Percentiles rank a stretch among this genome's conserved stretches.
Conservation (phyloP, 2,797 vertebrate genomes). For the Acanthopagrus latus region DNA sequence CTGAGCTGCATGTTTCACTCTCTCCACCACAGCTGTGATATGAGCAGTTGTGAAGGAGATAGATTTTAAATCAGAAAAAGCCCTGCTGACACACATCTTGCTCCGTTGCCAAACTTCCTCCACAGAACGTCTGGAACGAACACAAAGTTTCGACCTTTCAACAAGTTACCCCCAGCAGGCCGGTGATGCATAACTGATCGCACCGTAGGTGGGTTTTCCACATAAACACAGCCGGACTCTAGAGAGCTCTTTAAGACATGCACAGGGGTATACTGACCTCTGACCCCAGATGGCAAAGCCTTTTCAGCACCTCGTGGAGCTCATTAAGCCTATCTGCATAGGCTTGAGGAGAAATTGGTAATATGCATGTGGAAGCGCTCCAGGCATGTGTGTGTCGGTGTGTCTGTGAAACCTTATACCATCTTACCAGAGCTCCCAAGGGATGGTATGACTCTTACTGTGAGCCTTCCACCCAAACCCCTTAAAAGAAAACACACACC, state of each 20-base stretch:
- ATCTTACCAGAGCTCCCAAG: slow-evolving; percentile 55
- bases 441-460: slow-evolving; percentile 54
- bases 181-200: slow-evolving; percentile 50
- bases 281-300: slow-evolving; percentile 59
- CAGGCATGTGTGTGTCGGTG: slow-evolving; percentile 48
- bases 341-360: slow-evolving; percentile 19
- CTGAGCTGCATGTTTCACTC: slow-evolving; percentile 6
- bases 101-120: slow-evolving; percentile 49
- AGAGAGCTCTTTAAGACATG: slow-evolving; percentile 43
- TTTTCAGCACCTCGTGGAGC: slow-evolving; percentile 71
- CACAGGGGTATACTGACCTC: slow-evolving; percentile 44
- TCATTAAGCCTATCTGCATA: slow-evolving; percentile 65
- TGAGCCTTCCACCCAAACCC: slow-evolving; percentile 50
- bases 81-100: slow-evolving; percentile 44
- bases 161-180: slow-evolving; percentile 51
- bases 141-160: slow-evolving; percentile 60
- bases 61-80: slow-evolving; percentile 36
- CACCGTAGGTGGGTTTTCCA: slow-evolving; percentile 60
- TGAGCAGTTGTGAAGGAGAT: slow-evolving; percentile 20
- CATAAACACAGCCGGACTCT: slow-evolving; percentile 47
- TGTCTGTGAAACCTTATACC: slow-evolving; percentile 53
- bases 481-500: slow-evolving; percentile 61
- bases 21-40: slow-evolving; percentile 26
- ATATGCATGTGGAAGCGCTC: slow-evolving; percentile 48
- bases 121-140: slow-evolving; percentile 59